Evolutionary conservation across 2,888 invertebrate species (phyloP), one percentile per base, ranked within the genome.

Genomic region (Deilephila elpenor): DNA sequence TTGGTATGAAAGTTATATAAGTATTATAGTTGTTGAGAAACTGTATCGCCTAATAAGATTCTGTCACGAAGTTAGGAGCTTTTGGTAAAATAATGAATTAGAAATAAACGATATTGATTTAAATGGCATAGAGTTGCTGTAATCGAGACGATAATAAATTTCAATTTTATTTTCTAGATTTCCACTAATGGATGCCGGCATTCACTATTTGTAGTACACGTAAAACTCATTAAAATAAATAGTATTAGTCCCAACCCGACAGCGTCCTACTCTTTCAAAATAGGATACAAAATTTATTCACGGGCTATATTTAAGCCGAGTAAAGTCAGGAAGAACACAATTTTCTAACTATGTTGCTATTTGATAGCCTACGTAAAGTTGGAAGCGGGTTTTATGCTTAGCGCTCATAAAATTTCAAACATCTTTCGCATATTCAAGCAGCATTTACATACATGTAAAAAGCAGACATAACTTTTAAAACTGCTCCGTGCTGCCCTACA

Each of bases 371-470:
- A 67, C 51, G 44, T 67, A 67, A 51, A 67, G 17, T 44, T 34
- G 62, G 25, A 51, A 67, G 44, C 34, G 19, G 62, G 44, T 67
- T 67, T 67, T 67, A 67, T 51, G 67, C 51, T 51, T 51, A 44
- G 51, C 51, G 44, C 51, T 67, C 44, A 44, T 64, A 64, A 67
- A 67, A 67, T 51, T 25, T 67, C 20, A 64, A 64, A 64, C 64
- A 64, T 64, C 37, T 32, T n/a, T n/a, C 62, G 34, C 61, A 44
- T 56, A 56, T n/a, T 34, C 44, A 67, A 67, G 25, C 51, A 62
- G 34, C 37, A 51, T 67, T 67, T 67, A 17, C 67, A 67, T 67
- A 25, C 25, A 25, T 2, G 25, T 67, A 51, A 67, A 64, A 67
- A 37, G 44, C 67, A 67, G 51, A 67, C 44, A 20, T 51, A 11